Evolutionary conservation across 1,140 invertebrate genomes (phyloP).

Genomic region (Ridgeia piscesae): DNA sequence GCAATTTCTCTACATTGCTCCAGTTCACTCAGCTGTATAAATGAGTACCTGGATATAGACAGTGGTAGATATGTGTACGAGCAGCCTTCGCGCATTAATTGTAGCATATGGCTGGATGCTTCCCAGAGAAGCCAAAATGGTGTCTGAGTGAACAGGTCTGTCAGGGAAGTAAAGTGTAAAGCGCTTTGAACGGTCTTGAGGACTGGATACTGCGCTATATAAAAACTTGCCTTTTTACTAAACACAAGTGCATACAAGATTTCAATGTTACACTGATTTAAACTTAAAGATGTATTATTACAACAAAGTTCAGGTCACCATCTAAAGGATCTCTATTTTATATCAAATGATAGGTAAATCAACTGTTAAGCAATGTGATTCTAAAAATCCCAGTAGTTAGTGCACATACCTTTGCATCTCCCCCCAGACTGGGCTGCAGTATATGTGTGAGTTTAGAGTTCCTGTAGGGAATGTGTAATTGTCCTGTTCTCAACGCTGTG

Average conservation of each 20-base stretch:
- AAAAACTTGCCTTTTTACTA: no score
- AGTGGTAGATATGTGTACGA: no score
- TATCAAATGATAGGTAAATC: not conserved
- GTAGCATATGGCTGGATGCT: no score
- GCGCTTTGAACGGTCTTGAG: no score
- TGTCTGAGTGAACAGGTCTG: no score
- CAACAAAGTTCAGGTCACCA: not conserved
- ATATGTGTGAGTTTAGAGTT: conserved; percentile 58
- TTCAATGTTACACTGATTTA: not conserved
- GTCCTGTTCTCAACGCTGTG: conserved; percentile 47
- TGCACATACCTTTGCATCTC: conserved; percentile 53
- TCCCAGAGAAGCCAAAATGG: no score
- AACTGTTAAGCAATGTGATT: not conserved
- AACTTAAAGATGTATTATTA: not conserved
- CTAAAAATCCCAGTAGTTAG: not conserved
- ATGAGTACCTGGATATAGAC: no score
- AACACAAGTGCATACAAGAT: conserved; percentile 20
- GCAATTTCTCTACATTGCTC: no score
- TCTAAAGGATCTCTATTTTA: not conserved
- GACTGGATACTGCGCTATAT: no score
- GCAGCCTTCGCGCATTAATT: no score
- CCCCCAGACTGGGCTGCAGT: conserved; percentile 52
- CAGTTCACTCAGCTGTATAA: no score
- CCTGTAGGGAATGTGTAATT: conserved; percentile 55
- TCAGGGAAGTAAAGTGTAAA: no score